Evolutionary conservation across 2,797 vertebrate genomes (phyloP).

Genomic region (Poeciliopsis gracilis): DNA sequence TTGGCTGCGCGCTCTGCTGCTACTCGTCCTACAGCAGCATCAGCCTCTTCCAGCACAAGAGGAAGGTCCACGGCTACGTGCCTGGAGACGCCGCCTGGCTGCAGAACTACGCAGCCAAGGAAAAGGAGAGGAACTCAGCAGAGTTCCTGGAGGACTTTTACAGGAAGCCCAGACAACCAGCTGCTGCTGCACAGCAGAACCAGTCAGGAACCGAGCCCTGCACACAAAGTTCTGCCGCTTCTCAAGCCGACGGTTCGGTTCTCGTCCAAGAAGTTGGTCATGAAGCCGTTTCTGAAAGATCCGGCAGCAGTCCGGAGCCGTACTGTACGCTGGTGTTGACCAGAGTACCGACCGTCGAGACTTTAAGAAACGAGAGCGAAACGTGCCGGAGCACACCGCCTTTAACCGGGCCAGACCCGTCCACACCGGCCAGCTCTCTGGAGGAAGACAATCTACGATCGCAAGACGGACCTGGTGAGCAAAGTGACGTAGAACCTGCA

Average conservation of each 20-base stretch:
- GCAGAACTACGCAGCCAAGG: conserved; percentile 85
- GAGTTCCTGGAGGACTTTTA: conserved; percentile 72
- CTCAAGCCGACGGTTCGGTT: conserved; percentile 17
- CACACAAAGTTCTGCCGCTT: conserved; percentile 3
- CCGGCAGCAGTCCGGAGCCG: conserved; percentile 53
- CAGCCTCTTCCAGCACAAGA: conserved; percentile 96
- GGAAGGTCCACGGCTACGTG: conserved; percentile 90
- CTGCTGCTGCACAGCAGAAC: conserved; percentile 1
- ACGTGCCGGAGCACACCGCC: conserved; percentile 12
- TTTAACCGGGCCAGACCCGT: conserved; percentile 27
- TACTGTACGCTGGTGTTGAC: conserved; percentile 76
- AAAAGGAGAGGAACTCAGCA: conserved; percentile 78
- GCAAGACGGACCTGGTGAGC: conserved; percentile 45
- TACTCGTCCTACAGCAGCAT: conserved; percentile 94
- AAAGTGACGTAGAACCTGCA: conserved; percentile 48
- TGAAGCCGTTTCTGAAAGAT: conserved; percentile 25
- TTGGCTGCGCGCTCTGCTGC: conserved; percentile 89
- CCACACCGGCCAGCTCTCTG: conserved; percentile 32
- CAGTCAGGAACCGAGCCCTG: neutral
- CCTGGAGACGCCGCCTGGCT: conserved; percentile 93
- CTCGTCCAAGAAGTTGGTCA: conserved; percentile 45
- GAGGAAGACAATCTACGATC: conserved; percentile 50
- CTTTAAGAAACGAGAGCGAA: conserved; percentile 18
- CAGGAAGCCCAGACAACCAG: conserved; percentile 26
- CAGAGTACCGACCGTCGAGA: conserved; percentile 56